Evolutionary conservation across 2,113 vertebrate species (phyloP).

Genomic region (Brachyhypopomus occidentalis): DNA sequence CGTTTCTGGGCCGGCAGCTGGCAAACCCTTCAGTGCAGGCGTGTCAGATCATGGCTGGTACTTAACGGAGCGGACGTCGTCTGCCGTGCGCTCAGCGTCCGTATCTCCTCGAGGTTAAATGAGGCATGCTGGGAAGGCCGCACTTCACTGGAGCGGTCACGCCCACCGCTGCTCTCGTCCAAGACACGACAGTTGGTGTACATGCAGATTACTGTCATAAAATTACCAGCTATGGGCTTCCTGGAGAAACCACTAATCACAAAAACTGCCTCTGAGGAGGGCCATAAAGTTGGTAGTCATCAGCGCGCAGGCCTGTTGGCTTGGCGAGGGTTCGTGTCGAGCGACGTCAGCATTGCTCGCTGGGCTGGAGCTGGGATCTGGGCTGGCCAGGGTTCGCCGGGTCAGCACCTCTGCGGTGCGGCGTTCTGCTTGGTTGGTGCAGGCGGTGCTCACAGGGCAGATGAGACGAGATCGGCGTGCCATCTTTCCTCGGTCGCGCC

Average conservation of each 20-base stretch:
- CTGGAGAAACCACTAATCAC: not conserved
- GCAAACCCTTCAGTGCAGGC: not conserved
- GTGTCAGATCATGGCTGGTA: not conserved
- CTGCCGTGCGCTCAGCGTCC: not conserved
- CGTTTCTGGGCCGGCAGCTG: not conserved
- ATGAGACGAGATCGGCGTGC: conserved; percentile 24
- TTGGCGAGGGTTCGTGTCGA: conserved; percentile 25
- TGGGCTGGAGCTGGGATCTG: not conserved
- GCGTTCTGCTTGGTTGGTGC: not conserved
- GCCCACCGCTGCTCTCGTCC: not conserved
- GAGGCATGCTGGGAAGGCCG: not conserved
- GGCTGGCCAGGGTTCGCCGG: not conserved
- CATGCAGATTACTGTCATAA: conserved; percentile 11
- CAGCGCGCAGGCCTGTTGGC: not conserved
- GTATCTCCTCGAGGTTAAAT: not conserved
- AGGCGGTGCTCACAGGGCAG: not conserved
- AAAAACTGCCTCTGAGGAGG: not conserved
- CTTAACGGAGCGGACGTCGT: not conserved
- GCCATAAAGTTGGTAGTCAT: not conserved
- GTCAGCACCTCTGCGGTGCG: not conserved
- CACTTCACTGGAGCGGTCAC: not conserved
- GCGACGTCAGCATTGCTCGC: conserved; percentile 24
- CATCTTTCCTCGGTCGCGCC: conserved; percentile 21
- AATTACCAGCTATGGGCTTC: not conserved
- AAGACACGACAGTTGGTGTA: not conserved